phyloP scores from a whole-genome alignment of 2,888 invertebrate species.

The Tetheella fluctuosa region DNA sequence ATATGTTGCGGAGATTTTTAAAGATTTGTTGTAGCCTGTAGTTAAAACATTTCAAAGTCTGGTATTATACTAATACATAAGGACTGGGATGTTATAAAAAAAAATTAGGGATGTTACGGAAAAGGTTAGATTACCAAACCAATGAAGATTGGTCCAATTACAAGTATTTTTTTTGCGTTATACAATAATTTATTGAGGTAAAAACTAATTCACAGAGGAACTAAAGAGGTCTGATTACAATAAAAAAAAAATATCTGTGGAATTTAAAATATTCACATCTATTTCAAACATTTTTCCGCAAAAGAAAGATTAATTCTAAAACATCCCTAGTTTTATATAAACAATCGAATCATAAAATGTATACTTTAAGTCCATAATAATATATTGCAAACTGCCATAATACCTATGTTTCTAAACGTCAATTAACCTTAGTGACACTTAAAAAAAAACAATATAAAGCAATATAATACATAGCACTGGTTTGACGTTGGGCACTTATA shows the following conservation, averaged over 20 bases:
- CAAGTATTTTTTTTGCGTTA: no score
- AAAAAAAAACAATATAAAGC: conserved; percentile 15
- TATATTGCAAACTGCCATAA: conserved; percentile 28
- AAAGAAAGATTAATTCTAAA: background rate
- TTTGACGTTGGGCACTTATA: conserved; percentile 36
- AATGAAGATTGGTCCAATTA: no score
- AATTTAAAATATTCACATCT: no score
- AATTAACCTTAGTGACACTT: conserved; percentile 29
- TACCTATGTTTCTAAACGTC: conserved; percentile 32
- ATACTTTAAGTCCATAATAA: conserved; percentile 21
- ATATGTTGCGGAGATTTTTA: background rate
- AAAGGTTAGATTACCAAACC: background rate
- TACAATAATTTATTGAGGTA: no score
- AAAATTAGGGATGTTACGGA: conserved; percentile 5
- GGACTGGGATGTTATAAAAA: background rate
- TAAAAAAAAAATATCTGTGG: no score
- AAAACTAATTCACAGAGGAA: no score
- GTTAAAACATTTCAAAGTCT: background rate
- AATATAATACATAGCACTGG: conserved; percentile 35
- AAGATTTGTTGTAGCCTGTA: background rate
- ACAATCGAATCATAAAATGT: background rate
- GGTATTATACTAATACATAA: background rate
- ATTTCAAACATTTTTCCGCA: no score
- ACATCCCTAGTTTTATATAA: background rate
- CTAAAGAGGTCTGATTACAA: no score